Evolutionary conservation across 2,888 invertebrate genomes (phyloP).

Genomic region (Arctia plantaginis): DNA sequence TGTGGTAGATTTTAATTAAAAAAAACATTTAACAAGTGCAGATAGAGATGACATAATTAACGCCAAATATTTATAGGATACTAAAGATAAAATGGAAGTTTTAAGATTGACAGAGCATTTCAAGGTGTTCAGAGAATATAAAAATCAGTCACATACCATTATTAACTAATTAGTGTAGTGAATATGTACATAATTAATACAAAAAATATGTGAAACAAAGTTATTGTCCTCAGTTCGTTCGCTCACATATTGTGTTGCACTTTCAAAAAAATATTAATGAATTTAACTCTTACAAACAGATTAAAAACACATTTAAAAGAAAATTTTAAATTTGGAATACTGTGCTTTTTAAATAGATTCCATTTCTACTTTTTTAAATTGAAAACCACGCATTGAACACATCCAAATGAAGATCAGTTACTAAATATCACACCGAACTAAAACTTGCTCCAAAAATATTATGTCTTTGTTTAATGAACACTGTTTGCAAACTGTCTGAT

Average conservation of each 20-base stretch:
- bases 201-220: neutral
- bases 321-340: neutral
- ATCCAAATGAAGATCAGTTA: neutral
- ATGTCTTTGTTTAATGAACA: neutral
- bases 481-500: conserved; percentile 1
- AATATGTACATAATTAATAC: neutral
- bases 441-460: neutral
- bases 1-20: neutral
- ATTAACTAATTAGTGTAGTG: neutral
- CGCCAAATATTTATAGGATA: neutral
- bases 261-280: neutral
- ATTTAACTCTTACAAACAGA: neutral
- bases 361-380: neutral
- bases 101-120: neutral
- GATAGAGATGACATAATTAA: neutral
- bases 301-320: neutral
- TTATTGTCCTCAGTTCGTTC: neutral
- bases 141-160: neutral
- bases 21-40: neutral
- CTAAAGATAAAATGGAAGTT: neutral
- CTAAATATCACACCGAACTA: neutral
- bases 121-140: neutral
- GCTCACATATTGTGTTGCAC: neutral
- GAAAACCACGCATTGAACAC: neutral
- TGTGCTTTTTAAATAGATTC: neutral